phyloP scores from a whole-genome alignment of 2,113 vertebrate species.

The Eleginops maclovinus region DNA sequence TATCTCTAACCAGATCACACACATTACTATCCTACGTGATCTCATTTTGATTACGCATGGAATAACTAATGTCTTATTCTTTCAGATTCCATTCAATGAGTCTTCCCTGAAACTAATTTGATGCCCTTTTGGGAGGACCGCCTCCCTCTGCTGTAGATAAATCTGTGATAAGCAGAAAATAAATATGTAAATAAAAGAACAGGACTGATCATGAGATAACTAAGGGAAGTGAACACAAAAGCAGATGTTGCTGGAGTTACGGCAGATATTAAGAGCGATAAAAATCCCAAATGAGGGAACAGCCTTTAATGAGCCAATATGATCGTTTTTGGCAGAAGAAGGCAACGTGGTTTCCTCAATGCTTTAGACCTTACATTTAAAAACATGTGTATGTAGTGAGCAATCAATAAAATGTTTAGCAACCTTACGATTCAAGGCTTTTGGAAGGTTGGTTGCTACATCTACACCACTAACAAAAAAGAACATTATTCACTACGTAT shows the following conservation, averaged over 20 bases:
- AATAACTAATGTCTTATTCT: too few species aligned
- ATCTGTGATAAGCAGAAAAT: background rate
- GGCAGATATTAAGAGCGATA: background rate
- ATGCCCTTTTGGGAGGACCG: too few species aligned
- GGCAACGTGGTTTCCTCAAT: background rate
- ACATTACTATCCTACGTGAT: too few species aligned
- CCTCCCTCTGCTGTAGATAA: background rate
- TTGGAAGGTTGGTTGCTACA: background rate
- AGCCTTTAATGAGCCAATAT: background rate
- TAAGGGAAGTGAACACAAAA: background rate
- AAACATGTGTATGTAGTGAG: background rate
- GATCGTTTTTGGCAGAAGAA: background rate
- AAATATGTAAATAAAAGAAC: background rate
- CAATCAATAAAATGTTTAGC: background rate
- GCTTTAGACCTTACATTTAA: too few species aligned
- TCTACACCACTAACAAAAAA: background rate
- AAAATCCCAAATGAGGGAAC: background rate
- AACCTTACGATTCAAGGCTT: background rate
- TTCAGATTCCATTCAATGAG: too few species aligned
- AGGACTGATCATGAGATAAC: background rate
- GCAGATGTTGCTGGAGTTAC: background rate
- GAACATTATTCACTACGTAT: background rate
- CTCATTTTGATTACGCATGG: too few species aligned
- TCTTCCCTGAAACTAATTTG: too few species aligned
- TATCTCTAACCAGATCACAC: too few species aligned